Base-by-base conservation (phyloP, 1,140 invertebrate genomes). In the Lethocerus indicus region DNA sequence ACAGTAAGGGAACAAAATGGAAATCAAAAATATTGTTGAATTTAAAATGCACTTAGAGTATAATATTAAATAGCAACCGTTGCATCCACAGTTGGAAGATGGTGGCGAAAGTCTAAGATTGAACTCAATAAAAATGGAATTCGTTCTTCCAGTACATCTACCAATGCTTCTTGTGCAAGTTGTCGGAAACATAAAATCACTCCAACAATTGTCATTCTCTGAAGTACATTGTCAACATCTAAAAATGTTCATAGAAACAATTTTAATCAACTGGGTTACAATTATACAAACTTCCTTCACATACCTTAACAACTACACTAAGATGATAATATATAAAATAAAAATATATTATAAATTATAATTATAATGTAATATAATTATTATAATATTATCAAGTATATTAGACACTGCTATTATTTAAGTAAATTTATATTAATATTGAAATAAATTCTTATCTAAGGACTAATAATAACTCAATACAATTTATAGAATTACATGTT, bases 101-200 rank as follows among this genome's bases (percentile, higher is more conserved):
- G 87, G 61, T 95, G 87, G 57, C 91, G 79, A 54, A 98, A 92
- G 66, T 97, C 93, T 58, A 86, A 72, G 36, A 98, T 84, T 0
- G 93, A 97, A 59, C 87, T 89, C 41, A 97, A 72, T 43, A 98
- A 68, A 65, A 98, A 98, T n/a, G 95, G 95, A 60, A 97, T 93
- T 50, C 93, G 72, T 56, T 92, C 79, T 60, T 93, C 89, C 16
- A 98, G 67, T 3, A 94, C 92, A 70, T 97, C 92, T 47, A 90
- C 78, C 12, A 98, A 68, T 13, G 93, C 90, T 47, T 89, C 84
- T 63, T 98, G 93, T 1, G 91, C 77, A 9, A 98, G 70, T 63
- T 91, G 82, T 26, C 92, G 73, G 66, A 98, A 99, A 57, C 91
- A 89, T 54, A 98, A 68, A 53, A 98, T 93, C 0, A 98, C 93